Percentiles rank a stretch among this genome's conserved stretches.
phyloP scores from a whole-genome alignment of 2,797 vertebrate species.

The Melanotaenia nigrans region DNA sequence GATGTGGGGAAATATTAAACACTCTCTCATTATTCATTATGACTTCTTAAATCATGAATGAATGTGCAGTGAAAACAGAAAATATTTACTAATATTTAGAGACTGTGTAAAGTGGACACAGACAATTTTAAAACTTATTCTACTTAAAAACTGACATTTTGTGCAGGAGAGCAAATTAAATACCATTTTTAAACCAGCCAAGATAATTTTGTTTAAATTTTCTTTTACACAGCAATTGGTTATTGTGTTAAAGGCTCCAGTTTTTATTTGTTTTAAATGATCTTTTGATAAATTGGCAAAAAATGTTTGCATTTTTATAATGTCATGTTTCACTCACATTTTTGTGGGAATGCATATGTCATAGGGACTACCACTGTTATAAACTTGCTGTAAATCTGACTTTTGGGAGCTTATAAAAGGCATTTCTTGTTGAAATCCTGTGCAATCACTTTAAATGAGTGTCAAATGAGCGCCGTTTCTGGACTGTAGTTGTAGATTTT shows the following conservation, averaged over 20 bases:
- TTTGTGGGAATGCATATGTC: background rate
- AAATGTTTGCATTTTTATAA: too few relatives aligned
- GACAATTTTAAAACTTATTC: background rate
- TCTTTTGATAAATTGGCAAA: too few relatives aligned
- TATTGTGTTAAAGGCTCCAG: background rate
- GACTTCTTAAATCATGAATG: background rate
- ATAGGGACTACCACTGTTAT: too few relatives aligned
- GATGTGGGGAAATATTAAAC: background rate
- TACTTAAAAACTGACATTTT: background rate
- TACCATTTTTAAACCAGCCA: too few relatives aligned
- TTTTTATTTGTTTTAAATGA: background rate
- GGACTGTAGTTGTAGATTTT: background rate
- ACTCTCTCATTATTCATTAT: background rate
- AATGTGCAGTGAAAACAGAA: background rate
- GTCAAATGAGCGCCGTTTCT: accelerated
- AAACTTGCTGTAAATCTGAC: background rate
- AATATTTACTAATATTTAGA: background rate
- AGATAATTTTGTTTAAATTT: background rate
- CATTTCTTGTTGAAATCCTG: too few relatives aligned
- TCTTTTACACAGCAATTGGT: too few relatives aligned
- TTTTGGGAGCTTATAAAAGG: background rate
- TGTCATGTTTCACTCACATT: too few relatives aligned
- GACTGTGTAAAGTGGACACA: background rate
- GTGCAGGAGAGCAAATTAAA: background rate
- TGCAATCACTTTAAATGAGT: background rate